phyloP scores from a whole-genome alignment of 2,797 vertebrate genomes.

The Bradypus variegatus region DNA sequence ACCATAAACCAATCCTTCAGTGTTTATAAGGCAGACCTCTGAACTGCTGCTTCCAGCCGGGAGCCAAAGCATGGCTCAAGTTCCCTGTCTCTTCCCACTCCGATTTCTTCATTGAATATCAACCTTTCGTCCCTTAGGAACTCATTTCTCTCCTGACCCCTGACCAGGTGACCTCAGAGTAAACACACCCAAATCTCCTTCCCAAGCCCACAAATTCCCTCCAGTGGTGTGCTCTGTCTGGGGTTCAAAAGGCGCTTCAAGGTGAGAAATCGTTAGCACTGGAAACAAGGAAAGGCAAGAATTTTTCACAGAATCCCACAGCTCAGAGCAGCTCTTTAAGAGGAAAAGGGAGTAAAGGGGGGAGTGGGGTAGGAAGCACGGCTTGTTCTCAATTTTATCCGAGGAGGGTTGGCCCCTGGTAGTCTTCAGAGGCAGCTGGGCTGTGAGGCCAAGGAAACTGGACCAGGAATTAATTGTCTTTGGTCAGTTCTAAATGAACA shows the following conservation, averaged over 20 bases:
- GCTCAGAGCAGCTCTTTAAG: slow-evolving; percentile 66
- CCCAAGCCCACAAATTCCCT: slow-evolving; percentile 59
- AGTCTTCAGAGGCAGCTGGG: slow-evolving; percentile 65
- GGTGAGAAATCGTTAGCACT: slow-evolving; percentile 73
- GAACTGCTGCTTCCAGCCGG: slow-evolving; percentile 39
- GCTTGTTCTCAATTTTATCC: slow-evolving; percentile 66
- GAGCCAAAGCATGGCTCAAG: slow-evolving; percentile 27
- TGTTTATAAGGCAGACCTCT: slow-evolving; percentile 57
- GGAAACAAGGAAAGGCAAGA: slow-evolving; percentile 76
- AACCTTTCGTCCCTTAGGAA: slow-evolving; percentile 36
- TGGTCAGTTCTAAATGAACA: slow-evolving; percentile 63
- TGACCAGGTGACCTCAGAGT: slow-evolving; percentile 49
- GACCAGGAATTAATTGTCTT: slow-evolving; percentile 69
- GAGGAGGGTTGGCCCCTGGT: slow-evolving; percentile 50
- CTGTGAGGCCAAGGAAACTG: slow-evolving; percentile 49
- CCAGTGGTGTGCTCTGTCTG: slow-evolving; percentile 69
- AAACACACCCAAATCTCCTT: slow-evolving; percentile 60
- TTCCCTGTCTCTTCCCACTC: slow-evolving; percentile 45
- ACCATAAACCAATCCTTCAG: slow-evolving; percentile 8
- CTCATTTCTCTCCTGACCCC: slow-evolving; percentile 36
- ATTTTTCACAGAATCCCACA: slow-evolving; percentile 78
- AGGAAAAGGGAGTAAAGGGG: slow-evolving; percentile 40
- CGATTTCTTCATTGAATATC: not conserved
- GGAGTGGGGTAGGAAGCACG: slow-evolving; percentile 42
- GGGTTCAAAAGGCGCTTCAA: slow-evolving; percentile 92